Conservation (phyloP, 2,113 vertebrate species). For the Cephalopholis sonnerati region DNA sequence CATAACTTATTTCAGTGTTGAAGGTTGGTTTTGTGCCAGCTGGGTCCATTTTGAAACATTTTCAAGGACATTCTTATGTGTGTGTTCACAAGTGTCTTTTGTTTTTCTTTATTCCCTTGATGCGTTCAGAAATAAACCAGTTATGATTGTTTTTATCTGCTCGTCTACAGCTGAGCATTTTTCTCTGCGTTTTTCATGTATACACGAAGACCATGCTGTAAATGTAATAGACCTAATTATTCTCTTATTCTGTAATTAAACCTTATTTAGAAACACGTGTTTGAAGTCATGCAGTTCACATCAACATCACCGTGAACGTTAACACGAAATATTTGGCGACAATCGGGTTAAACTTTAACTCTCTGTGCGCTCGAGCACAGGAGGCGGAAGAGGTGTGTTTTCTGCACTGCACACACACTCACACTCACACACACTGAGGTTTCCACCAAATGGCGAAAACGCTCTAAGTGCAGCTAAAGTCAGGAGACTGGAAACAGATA, state of each 20-base stretch:
- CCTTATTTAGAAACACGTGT: no score
- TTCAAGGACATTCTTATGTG: neutral
- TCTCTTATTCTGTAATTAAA: neutral
- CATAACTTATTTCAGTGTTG: no score
- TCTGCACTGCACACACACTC: constrained; percentile 1
- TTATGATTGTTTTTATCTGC: neutral
- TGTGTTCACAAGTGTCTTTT: neutral
- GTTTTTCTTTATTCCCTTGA: neutral
- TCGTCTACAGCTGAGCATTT: neutral
- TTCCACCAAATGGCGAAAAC: constrained; percentile 22
- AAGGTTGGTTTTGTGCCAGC: no score
- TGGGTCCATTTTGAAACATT: no score
- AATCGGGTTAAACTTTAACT: constrained; percentile 53
- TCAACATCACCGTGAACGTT: no score
- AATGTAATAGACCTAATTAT: neutral
- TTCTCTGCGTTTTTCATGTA: neutral
- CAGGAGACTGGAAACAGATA: neutral
- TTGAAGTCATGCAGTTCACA: no score
- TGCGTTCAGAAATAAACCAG: neutral
- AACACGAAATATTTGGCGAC: neutral
- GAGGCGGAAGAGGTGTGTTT: constrained; percentile 83
- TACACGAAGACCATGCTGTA: neutral
- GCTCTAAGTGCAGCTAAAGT: rapidly evolving
- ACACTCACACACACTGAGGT: constrained; percentile 7
- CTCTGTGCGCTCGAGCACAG: neutral